A percentile compares a stretch with the other conserved stretches of the same genome.
Conservation (phyloP, 1,140 invertebrate species). For the Achatina immaculata region DNA sequence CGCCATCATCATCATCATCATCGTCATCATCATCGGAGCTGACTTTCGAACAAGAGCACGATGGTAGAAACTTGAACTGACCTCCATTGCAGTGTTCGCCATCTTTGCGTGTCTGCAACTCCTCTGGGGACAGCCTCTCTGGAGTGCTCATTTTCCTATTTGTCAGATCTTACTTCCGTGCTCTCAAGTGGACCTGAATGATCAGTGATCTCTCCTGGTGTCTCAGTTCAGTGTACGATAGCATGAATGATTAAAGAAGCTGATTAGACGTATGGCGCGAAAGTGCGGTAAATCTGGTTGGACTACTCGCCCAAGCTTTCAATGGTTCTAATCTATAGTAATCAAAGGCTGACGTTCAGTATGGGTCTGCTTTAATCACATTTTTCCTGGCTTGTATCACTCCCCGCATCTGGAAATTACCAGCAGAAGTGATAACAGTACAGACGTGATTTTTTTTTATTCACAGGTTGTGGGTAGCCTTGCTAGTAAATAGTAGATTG, state of each 20-base stretch:
- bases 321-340: not conserved
- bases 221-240: no score
- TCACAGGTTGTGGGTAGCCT: not conserved
- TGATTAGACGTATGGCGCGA: no score
- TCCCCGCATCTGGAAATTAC: slow-evolving; percentile 10
- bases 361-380: slow-evolving; percentile 9
- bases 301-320: no score
- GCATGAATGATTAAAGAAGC: no score
- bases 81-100: not conserved
- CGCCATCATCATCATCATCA: not conserved
- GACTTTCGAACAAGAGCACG: not conserved
- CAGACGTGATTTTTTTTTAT: slow-evolving; percentile 8
- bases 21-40: not conserved
- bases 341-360: not conserved
- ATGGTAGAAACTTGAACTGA: not conserved
- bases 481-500: not conserved
- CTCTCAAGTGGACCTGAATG: no score
- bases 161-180: no score
- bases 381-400: not conserved
- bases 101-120: not conserved
- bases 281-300: no score
- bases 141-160: not conserved
- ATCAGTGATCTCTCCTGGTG: no score
- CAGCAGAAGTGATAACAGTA: not conserved
- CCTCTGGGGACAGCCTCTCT: not conserved